A percentile compares a stretch with the other conserved stretches of the same genome.
phyloP scores from a whole-genome alignment of 2,797 vertebrate species.

The Graptemys geographica region DNA sequence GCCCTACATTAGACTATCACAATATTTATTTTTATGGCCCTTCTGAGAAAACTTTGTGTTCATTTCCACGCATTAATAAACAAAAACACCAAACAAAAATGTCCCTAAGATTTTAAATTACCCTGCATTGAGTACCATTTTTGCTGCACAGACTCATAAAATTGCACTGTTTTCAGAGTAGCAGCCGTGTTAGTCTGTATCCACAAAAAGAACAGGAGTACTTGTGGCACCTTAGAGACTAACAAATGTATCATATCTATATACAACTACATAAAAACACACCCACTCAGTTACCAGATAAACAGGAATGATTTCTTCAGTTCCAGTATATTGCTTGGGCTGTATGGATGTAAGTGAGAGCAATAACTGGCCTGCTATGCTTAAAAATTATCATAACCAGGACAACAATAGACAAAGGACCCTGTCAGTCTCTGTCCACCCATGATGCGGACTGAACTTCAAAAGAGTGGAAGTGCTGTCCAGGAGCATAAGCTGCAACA shows the following conservation, averaged over 20 bases:
- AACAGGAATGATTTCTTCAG: neutral
- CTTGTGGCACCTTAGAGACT: too few species aligned
- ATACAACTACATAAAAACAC: neutral
- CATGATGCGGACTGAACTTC: neutral
- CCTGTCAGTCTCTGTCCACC: neutral
- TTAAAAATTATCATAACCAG: neutral
- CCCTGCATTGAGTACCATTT: neutral
- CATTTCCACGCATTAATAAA: neutral
- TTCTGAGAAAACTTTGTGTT: neutral
- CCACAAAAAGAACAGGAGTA: too few species aligned
- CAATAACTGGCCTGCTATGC: neutral
- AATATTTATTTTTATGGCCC: neutral
- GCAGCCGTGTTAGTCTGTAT: too few species aligned
- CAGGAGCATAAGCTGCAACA: neutral
- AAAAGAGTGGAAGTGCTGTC: neutral
- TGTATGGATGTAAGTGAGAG: neutral
- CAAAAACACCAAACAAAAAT: neutral
- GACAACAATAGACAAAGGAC: neutral
- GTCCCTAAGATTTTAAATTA: neutral
- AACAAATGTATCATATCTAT: neutral
- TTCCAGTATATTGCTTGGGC: neutral
- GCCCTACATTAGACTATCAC: neutral
- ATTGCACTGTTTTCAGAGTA: neutral
- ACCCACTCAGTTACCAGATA: neutral
- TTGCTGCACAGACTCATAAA: neutral